phyloP scores from a whole-genome alignment of 2,888 invertebrate species.

The Drosophila imparisetae region DNA sequence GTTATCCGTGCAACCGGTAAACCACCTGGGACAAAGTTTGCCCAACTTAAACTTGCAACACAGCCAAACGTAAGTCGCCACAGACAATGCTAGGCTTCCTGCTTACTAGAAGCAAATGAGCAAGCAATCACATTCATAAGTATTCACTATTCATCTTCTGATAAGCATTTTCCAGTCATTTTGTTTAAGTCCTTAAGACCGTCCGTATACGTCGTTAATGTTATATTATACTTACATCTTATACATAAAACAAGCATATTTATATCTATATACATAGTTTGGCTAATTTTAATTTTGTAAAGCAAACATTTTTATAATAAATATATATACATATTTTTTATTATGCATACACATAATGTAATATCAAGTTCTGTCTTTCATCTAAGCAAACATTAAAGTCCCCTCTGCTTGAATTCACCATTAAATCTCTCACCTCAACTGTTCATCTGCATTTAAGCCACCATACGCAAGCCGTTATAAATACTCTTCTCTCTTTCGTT shows the following conservation, averaged over 20 bases:
- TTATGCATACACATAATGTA: slow-evolving; percentile 29
- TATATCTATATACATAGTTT: slow-evolving; percentile 44
- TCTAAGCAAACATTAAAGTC: slow-evolving; percentile 16
- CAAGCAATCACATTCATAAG: slow-evolving; percentile 38
- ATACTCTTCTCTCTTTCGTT: slow-evolving; percentile 8
- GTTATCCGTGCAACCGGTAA: slow-evolving; percentile 90
- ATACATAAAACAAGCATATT: slow-evolving; percentile 41
- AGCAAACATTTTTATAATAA: slow-evolving; percentile 48
- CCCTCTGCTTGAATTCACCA: slow-evolving; percentile 25
- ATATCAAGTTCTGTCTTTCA: slow-evolving; percentile 25
- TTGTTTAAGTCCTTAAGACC: slow-evolving; percentile 52
- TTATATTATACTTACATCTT: slow-evolving; percentile 49
- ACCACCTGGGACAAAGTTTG: slow-evolving; percentile 91
- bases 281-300: slow-evolving; percentile 53
- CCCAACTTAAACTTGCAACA: slow-evolving; percentile 88
- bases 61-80: slow-evolving; percentile 82
- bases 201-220: slow-evolving; percentile 57
- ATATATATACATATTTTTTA: slow-evolving; percentile 41
- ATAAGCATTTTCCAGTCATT: slow-evolving; percentile 59
- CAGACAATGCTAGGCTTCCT: slow-evolving; percentile 46
- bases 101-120: slow-evolving; percentile 44
- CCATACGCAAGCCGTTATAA: slow-evolving; percentile 12
- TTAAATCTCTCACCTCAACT: slow-evolving; percentile 17
- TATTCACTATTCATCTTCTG: slow-evolving; percentile 43
- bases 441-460: slow-evolving; percentile 12